Conservation (phyloP, 53 echinoderm and acorn worm species). For the Echinometra lucunter region DNA sequence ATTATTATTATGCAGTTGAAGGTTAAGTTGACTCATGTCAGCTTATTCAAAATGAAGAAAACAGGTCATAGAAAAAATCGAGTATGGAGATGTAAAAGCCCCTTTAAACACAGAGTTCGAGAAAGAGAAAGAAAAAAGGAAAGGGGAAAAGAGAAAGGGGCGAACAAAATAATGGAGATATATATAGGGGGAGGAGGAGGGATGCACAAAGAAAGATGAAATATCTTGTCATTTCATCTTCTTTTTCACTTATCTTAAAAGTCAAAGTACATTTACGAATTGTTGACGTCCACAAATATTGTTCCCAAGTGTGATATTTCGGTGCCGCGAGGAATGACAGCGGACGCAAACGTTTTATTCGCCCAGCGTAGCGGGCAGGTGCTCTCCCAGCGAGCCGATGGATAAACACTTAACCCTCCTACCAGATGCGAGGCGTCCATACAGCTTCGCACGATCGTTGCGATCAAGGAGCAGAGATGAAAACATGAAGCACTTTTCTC, state of each 20-base stretch:
- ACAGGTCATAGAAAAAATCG: too few relatives aligned
- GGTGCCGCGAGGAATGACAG: background rate
- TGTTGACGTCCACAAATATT: conserved; percentile 15
- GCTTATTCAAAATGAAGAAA: too few relatives aligned
- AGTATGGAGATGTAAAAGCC: too few relatives aligned
- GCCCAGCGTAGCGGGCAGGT: conserved; percentile 6
- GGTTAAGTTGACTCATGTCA: too few relatives aligned
- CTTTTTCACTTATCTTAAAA: background rate
- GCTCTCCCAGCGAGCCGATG: background rate
- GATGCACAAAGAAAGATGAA: background rate
- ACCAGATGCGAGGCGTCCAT: background rate
- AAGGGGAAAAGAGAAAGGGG: background rate
- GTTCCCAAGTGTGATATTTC: background rate
- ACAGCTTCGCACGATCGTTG: background rate
- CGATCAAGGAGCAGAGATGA: background rate
- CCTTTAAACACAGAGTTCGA: too few relatives aligned
- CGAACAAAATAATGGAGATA: background rate
- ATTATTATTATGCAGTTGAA: too few relatives aligned
- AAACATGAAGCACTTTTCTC: background rate
- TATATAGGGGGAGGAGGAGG: background rate
- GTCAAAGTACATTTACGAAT: background rate
- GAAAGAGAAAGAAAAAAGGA: background rate
- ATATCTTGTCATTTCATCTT: conserved; percentile 7
- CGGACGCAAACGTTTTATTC: conserved; percentile 8
- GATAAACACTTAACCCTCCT: background rate